Evolutionary conservation across 2,113 vertebrate species (phyloP), one percentile per base, ranked within the genome.

Genomic region (Chascanopsetta lugubris): DNA sequence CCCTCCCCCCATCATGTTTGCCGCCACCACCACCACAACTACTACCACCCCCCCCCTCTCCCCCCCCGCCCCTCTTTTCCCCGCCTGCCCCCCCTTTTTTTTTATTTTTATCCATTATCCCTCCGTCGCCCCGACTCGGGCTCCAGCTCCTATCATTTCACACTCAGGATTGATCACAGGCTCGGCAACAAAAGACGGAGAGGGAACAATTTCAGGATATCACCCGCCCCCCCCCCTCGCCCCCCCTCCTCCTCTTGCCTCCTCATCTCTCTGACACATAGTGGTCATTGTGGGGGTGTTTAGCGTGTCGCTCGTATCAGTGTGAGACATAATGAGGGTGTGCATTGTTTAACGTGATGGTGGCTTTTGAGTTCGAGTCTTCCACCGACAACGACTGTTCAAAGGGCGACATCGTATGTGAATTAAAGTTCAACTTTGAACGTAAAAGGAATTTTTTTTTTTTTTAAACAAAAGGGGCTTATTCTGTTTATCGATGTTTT

Each of bases 181-280:
- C 70, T 22, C 46, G 45, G 62, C 72, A 86, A 86, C 83, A 87
- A 86, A 82, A 61, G 70, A 32, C 42, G 58, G 54, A 65, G 59
- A 66, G 49, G 50, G 21, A 55, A 57, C 73, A 82, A 84, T 88
- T 83, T 84, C 61, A 79, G 75, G 78, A 85, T 69, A 77, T 72
- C 63, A 79, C 76, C 30, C 34, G 18, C 47, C 29, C 27, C 51
- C 34, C 54, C 46, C 25, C n/a, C 32, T 26, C 47, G 1, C 32
- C 34, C 50, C 26, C 47, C 29, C 27, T 48, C 34, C 54, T 40
- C 25, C n/a, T 21, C 17, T 25, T 2, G 21, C 34, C 50, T 29
- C 32, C 51, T 69, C 50, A 45, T 49, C 30, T 54, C 64, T 4
- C 43, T 21, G 8, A 73, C 49, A 51, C 18, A 38, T 55, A 32